Evolutionary conservation across 2,797 vertebrate species (phyloP), one percentile per base, ranked within the genome.

Genomic region (Malacoraja senta): DNA sequence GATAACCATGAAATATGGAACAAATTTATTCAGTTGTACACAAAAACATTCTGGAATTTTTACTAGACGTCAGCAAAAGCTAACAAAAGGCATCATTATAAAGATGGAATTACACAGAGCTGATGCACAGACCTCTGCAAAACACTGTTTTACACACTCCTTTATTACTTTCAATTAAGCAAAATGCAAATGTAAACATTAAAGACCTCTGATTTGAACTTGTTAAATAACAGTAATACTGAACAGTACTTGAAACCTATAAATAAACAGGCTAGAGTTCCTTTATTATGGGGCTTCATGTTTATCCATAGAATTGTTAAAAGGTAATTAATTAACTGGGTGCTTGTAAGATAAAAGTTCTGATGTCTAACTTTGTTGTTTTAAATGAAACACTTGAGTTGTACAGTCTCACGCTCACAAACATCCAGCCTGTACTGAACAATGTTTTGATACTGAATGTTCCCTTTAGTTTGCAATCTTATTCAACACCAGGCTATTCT

Each of bases 11-110:
- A 74, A 74, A 19, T 72, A 76, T 74, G 15, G 68, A 92, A 92
- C 90, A 88, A 68, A 88, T 92, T 92, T 92, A 92, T 92, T 92
- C 2, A 53, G 63, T 92, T 74, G 38, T 92, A 92, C 90, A 76
- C 71, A 92, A 92, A 92, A 74, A 26, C 71, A 92, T 92, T 92
- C 44, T 76, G 38, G 71, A 76, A 58, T 92, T 72, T 4, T 53
- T 92, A 74, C 24, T 92, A 53, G 13, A 76, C 38, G 8, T 74
- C 38, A 92, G 71, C 12, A 86, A 86, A n/a, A 61, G 83, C 83
- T 24, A 92, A 92, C 38, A n/a, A 76, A 92, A 44, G 72, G 35
- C 71, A 92, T 38, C 65, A 91, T 76, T 29, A 76, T 92, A 58
- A 58, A 76, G 90, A 53, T 72, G 38, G 71, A 92, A 76, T 74